phyloP scores from a whole-genome alignment of 2,888 invertebrate species.

The Sabatieria punctata region DNA sequence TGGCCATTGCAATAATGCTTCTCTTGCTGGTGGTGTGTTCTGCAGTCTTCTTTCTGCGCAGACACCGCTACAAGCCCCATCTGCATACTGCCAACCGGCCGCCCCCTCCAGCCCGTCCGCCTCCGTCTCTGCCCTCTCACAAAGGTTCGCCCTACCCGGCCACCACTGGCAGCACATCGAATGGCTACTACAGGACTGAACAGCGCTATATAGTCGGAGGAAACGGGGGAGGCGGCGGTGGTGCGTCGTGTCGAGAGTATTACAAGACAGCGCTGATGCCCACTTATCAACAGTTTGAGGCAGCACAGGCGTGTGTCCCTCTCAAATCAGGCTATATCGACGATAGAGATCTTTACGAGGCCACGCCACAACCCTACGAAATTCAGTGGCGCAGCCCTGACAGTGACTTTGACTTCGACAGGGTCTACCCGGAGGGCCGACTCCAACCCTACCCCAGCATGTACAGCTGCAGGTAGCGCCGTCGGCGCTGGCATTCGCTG shows the following conservation, averaged over 20 bases:
- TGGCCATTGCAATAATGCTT: slow-evolving; percentile 7
- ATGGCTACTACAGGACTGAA: too few relatives aligned
- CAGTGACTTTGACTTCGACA: not conserved
- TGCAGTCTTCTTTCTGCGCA: slow-evolving; percentile 8
- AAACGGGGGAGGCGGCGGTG: too few relatives aligned
- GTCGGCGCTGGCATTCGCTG: too few relatives aligned
- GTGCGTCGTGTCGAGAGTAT: too few relatives aligned
- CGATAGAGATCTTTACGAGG: slow-evolving; percentile 2
- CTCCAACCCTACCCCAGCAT: not conserved
- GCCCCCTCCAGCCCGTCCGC: not conserved
- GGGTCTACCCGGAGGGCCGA: not conserved
- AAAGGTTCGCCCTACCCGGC: too few relatives aligned
- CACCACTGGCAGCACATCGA: too few relatives aligned
- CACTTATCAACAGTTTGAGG: slow-evolving; percentile 1
- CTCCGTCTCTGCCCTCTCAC: too few relatives aligned
- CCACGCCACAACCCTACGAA: slow-evolving; percentile 9
- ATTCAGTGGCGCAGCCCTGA: slow-evolving; percentile 2
- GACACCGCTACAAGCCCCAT: slow-evolving; percentile 5
- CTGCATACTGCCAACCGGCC: not conserved
- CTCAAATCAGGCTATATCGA: not conserved
- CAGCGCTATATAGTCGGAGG: too few relatives aligned
- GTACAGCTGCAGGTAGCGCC: slow-evolving; percentile 1
- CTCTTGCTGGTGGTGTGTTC: slow-evolving; percentile 8
- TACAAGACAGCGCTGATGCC: too few relatives aligned
- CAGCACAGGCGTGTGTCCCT: slow-evolving; percentile 3